Conservation (phyloP, 2,888 invertebrate genomes). For the Palloptera scutellata region DNA sequence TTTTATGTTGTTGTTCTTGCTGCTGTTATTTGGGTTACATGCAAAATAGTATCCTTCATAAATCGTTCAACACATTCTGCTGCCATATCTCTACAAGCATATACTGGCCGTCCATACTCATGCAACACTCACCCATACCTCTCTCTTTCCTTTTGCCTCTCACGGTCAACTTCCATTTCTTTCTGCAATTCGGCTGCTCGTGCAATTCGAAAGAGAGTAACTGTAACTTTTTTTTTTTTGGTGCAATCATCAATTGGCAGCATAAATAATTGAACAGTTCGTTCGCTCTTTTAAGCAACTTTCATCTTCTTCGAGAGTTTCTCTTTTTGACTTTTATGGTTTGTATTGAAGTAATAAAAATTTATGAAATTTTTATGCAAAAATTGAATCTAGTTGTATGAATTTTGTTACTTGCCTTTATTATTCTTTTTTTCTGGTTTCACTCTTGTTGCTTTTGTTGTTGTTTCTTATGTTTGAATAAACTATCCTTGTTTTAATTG, state of each 20-base stretch:
- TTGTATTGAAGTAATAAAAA: too few species aligned
- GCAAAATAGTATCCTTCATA: slow-evolving; percentile 33
- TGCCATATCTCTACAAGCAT: too few species aligned
- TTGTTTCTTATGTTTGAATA: slow-evolving; percentile 6
- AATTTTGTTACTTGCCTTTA: too few species aligned
- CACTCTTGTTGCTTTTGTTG: too few species aligned
- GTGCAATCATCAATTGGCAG: slow-evolving; percentile 32
- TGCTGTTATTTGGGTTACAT: slow-evolving; percentile 30
- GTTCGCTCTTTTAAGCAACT: slow-evolving; percentile 11
- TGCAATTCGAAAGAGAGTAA: slow-evolving; percentile 14
- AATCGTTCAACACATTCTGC: slow-evolving; percentile 5
- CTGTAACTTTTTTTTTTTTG: slow-evolving; percentile 26
- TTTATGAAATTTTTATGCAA: too few species aligned
- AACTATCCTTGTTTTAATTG: slow-evolving; percentile 22
- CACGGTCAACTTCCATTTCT: slow-evolving; percentile 28
- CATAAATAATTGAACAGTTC: slow-evolving; percentile 32
- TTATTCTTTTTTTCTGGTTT: too few species aligned
- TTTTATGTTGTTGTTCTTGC: slow-evolving; percentile 21
- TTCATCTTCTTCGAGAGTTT: slow-evolving; percentile 8
- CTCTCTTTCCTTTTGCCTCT: slow-evolving; percentile 19
- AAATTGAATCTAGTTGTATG: too few species aligned
- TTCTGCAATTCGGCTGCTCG: slow-evolving; percentile 19
- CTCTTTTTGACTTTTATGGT: too few species aligned
- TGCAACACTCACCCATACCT: neutral
- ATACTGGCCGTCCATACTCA: neutral